These are phyloP conservation scores for Masnerella sp. DNA, from an alignment of 2,888 invertebrate genomes.

Conservation along the genomic window DNA sequence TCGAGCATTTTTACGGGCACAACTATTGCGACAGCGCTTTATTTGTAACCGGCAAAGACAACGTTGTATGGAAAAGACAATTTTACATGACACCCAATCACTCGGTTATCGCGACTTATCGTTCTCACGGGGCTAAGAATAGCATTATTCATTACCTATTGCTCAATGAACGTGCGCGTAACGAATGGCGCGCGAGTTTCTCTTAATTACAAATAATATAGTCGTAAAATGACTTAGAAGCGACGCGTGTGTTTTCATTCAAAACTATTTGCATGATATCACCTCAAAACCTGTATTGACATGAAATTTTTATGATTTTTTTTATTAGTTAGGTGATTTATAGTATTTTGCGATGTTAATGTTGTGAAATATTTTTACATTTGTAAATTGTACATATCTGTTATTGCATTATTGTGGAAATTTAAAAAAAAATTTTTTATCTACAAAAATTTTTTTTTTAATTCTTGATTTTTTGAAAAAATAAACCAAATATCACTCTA, in stretches of 20 bases:
- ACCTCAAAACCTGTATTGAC: no score
- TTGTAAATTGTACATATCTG: no score
- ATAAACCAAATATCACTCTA: no score
- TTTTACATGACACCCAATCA: slow-evolving; percentile 45
- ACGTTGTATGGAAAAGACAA: slow-evolving; percentile 32
- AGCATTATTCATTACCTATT: slow-evolving; percentile 35
- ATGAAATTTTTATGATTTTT: not conserved
- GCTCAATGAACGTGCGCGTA: slow-evolving; percentile 47
- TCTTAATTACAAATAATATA: slow-evolving; percentile 40
- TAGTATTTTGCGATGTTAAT: no score
- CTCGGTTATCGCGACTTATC: slow-evolving; percentile 46
- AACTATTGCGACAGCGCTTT: slow-evolving; percentile 19
- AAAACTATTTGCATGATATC: slow-evolving; percentile 18
- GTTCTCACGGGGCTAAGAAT: slow-evolving; percentile 54
- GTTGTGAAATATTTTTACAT: no score
- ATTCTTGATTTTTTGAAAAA: no score
- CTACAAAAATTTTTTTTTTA: no score
- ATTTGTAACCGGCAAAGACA: slow-evolving; percentile 25
- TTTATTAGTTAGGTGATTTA: not conserved
- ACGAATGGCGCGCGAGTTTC: slow-evolving; percentile 45
- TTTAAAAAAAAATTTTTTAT: no score
- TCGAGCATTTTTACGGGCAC: slow-evolving; percentile 16
- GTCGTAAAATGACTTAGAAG: slow-evolving; percentile 20
- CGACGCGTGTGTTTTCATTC: slow-evolving; percentile 29
- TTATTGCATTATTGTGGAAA: no score